phyloP scores from a whole-genome alignment of 1,140 invertebrate genomes.

The Papilio polyxenes region DNA sequence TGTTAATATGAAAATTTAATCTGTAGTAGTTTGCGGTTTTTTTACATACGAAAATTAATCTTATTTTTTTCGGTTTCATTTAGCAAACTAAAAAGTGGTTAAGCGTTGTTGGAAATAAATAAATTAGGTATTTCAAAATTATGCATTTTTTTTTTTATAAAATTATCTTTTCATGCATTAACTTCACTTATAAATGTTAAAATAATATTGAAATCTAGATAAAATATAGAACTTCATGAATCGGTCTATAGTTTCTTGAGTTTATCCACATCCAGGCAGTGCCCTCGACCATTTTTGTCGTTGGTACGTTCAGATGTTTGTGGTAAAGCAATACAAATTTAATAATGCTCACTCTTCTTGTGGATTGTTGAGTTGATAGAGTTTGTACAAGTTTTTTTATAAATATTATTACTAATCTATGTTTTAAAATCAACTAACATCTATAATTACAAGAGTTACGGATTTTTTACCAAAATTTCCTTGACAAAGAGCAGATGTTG shows the following conservation, averaged over 20 bases:
- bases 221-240: no score
- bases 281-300: conserved; percentile 58
- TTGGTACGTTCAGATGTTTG: conserved; percentile 78
- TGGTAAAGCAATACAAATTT: conserved; percentile 68
- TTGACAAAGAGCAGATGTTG: background rate
- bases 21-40: background rate
- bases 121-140: background rate
- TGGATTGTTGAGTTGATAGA: conserved; percentile 59
- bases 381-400: conserved; percentile 58
- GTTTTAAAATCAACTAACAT: no score
- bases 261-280: conserved; percentile 78
- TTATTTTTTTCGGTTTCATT: no score
- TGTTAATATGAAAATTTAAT: background rate
- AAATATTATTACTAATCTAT: no score
- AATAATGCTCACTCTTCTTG: conserved; percentile 60
- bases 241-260: background rate
- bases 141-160: background rate
- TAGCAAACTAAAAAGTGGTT: background rate
- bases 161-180: no score
- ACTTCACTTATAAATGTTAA: no score
- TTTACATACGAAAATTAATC: background rate
- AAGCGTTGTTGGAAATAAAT: background rate
- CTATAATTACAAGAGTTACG: background rate
- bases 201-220: no score
- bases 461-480: background rate